phyloP scores from a whole-genome alignment of 2,888 invertebrate genomes.

The Crematogaster levior region DNA sequence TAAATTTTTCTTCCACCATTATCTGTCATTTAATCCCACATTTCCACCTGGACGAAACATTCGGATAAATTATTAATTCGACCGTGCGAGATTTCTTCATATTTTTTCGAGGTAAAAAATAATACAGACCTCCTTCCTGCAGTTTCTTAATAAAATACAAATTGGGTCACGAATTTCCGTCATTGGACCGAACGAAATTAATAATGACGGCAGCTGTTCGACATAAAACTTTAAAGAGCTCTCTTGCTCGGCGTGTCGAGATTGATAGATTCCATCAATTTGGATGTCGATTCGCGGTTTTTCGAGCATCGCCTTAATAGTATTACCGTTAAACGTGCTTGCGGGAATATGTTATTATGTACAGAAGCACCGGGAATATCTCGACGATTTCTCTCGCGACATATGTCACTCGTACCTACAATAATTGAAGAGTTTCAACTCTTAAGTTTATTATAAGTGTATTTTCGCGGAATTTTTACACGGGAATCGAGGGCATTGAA shows the following conservation, averaged over 20 bases:
- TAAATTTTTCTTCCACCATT: not conserved
- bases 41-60: not conserved
- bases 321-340: constrained; percentile 26
- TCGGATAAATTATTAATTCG: not conserved
- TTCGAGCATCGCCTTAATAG: constrained; percentile 34
- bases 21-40: not conserved
- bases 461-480: not conserved
- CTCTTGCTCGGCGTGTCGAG: constrained; percentile 29
- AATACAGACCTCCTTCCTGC: constrained; percentile 31
- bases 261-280: constrained; percentile 51
- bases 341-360: constrained; percentile 34
- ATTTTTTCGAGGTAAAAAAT: constrained; percentile 6
- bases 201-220: constrained; percentile 47
- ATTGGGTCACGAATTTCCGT: constrained; percentile 55
- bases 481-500: not conserved
- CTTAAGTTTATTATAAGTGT: constrained; percentile 27
- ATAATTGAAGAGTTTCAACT: not conserved
- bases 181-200: constrained; percentile 57
- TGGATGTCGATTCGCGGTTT: constrained; percentile 43
- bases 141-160: constrained; percentile 33
- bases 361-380: not conserved
- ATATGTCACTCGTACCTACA: not conserved
- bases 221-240: constrained; percentile 48
- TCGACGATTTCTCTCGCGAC: not conserved
- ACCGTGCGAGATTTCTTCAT: not conserved